Percentiles rank a stretch among this genome's conserved stretches.
Conservation (phyloP, 2,888 invertebrate genomes). For the Papilio gigon region DNA sequence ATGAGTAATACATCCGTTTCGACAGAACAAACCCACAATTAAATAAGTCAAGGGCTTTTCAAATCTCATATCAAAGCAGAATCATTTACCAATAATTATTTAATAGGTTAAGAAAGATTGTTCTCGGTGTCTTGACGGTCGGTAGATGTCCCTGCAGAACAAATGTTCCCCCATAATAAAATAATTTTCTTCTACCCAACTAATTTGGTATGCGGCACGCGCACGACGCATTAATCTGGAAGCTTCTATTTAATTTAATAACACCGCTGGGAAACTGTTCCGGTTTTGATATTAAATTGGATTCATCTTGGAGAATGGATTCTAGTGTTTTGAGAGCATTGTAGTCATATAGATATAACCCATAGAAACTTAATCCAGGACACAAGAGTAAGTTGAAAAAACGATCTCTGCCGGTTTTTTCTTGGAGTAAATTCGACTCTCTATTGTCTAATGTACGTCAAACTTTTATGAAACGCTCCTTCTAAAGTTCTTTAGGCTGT, state of each 20-base stretch:
- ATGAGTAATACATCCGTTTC: no score
- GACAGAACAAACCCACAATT: no score
- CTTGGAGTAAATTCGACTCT: no score
- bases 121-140: background rate
- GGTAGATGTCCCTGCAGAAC: constrained; percentile 5
- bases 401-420: no score
- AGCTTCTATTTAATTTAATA: constrained; percentile 35
- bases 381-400: no score
- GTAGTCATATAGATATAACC: background rate
- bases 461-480: no score
- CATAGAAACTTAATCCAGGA: no score
- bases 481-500: no score
- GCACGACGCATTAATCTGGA: constrained; percentile 28
- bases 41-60: no score
- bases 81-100: background rate
- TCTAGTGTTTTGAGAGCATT: background rate
- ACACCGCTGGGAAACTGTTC: constrained; percentile 11
- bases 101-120: background rate
- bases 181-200: background rate
- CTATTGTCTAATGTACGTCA: no score
- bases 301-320: background rate
- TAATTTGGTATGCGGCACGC: constrained; percentile 21
- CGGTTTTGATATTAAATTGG: background rate
- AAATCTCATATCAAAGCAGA: no score
- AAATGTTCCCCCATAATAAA: constrained; percentile 25